Evolutionary conservation across 2,888 invertebrate species (phyloP).

Genomic region (Drepana falcataria): DNA sequence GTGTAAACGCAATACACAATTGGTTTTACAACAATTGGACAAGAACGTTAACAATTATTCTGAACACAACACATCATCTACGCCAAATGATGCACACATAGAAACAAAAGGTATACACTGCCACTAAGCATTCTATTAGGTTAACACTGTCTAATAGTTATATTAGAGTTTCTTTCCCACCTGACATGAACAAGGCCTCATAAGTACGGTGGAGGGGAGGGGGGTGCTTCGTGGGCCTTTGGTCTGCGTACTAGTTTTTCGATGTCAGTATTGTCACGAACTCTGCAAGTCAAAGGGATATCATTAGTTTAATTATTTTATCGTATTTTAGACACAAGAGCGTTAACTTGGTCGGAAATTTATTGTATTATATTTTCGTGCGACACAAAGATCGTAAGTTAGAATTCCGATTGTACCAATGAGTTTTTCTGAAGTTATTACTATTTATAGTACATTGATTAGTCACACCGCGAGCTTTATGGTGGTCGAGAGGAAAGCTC

Average conservation of each 20-base stretch:
- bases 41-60: neutral
- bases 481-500: too few species aligned
- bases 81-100: slow-evolving; percentile 8
- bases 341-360: too few species aligned
- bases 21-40: too few species aligned
- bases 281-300: slow-evolving; percentile 75
- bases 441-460: too few species aligned
- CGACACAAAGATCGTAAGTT: too few species aligned
- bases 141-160: slow-evolving; percentile 37
- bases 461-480: too few species aligned
- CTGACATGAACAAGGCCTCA: slow-evolving; percentile 48
- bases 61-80: slow-evolving; percentile 4
- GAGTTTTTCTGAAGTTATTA: too few species aligned
- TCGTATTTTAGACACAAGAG: too few species aligned
- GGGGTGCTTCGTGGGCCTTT: slow-evolving; percentile 57
- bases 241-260: slow-evolving; percentile 85
- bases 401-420: too few species aligned
- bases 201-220: slow-evolving; percentile 46
- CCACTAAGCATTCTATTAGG: slow-evolving; percentile 40
- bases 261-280: slow-evolving; percentile 91
- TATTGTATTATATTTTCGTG: too few species aligned
- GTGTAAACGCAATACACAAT: too few species aligned
- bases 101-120: slow-evolving; percentile 42
- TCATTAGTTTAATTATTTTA: neutral
- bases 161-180: slow-evolving; percentile 74